Evolutionary conservation across 2,113 vertebrate genomes (phyloP), one percentile per base, ranked within the genome.

Genomic region (Anseranas semipalmata): DNA sequence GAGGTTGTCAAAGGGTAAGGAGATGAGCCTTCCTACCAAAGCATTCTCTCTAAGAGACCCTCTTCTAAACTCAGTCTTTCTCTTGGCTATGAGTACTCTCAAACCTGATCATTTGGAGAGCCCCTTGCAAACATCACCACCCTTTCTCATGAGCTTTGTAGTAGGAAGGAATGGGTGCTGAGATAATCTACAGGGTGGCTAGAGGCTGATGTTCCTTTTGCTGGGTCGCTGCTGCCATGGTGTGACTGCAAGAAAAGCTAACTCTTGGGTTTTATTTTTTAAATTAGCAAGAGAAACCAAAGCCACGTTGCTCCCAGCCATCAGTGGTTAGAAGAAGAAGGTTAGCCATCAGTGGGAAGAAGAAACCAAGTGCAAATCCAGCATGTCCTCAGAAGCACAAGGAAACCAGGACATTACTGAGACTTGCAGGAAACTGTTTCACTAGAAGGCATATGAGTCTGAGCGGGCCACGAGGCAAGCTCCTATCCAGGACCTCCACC

Each of bases 251-350:
- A 48, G 5, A 91, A 33, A 43, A 85, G 92, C 87, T 28, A 19
- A 85, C 39, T 66, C 71, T 66, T 37, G 58, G 27, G 16, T 1
- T 83, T 90, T 88, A 25, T 11, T 35, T 13, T 68, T 56, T 60
- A 76, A 86, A 73, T 85, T 20, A 77, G 63, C 45, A 94, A 90
- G 28, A 76, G 67, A 76, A 94, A 90, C 62, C 58, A 85, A 94
- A 95, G 85, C 55, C 78, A 32, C 1, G 0, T 48, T 58, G 45
- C 24, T 85, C 15, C 41, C 58, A 60, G 82, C 43, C 48, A n/a
- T n/a, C n/a, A n/a, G n/a, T n/a, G n/a, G n/a, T n/a, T n/a, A n/a
- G n/a, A n/a, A n/a, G n/a, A n/a, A n/a, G n/a, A 60, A 15, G 41
- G 4, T 66, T 66, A 48, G 50, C 19, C 8, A 22, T 35, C 45